A percentile compares a stretch with the other conserved stretches of the same genome.
These are phyloP conservation scores for Mimas tiliae DNA, from an alignment of 2,888 invertebrate genomes.

Conservation along the genomic window DNA sequence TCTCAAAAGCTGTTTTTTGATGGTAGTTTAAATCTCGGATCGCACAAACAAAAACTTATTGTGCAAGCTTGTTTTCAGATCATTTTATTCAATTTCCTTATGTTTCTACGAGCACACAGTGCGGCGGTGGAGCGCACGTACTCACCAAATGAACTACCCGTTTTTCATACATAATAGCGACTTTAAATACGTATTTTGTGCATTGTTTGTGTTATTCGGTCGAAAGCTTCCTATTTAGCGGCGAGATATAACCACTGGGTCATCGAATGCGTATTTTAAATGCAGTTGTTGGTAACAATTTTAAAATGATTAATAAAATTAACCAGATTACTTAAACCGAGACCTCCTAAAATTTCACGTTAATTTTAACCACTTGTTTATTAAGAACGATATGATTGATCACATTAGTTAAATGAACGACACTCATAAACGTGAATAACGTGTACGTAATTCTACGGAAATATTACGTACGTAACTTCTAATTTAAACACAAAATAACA, in stretches of 20 bases:
- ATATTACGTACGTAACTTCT: too few species aligned
- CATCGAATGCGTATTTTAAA: slow-evolving; percentile 5
- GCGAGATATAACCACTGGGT: background rate
- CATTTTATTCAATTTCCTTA: slow-evolving; percentile 23
- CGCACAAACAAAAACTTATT: slow-evolving; percentile 8
- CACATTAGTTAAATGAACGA: too few species aligned
- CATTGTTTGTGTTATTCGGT: slow-evolving; percentile 13
- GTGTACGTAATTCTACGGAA: too few species aligned
- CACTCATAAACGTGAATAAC: too few species aligned
- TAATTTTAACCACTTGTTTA: too few species aligned
- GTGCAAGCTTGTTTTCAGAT: background rate
- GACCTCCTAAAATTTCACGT: too few species aligned
- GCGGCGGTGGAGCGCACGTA: background rate
- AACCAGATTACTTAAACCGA: too few species aligned
- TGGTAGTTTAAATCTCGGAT: background rate
- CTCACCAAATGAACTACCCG: slow-evolving; percentile 11
- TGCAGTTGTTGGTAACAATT: background rate
- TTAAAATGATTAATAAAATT: background rate
- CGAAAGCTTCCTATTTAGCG: slow-evolving; percentile 12
- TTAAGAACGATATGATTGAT: too few species aligned
- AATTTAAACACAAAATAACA: too few species aligned
- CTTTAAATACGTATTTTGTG: slow-evolving; percentile 5
- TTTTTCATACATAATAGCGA: slow-evolving; percentile 7
- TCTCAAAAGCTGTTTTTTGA: slow-evolving; percentile 34
- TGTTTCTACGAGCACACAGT: slow-evolving; percentile 1